Base-by-base conservation (phyloP, 2,113 vertebrate species). In the Penelope pileata region DNA sequence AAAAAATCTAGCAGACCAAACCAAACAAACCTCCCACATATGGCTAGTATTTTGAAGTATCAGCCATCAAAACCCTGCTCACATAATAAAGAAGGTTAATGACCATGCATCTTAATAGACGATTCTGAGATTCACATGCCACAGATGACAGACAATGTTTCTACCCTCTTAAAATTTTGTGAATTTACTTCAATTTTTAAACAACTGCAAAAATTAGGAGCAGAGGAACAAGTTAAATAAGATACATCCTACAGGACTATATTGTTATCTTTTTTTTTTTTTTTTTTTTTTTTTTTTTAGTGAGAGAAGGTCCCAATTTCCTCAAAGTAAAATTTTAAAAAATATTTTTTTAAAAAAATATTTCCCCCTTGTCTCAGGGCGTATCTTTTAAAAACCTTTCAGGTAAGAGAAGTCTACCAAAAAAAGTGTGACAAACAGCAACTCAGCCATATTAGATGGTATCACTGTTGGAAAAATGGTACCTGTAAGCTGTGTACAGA, bases 131-230 rank as follows among this genome's bases (percentile, higher is more conserved):
- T n/a, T 23, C 42, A 26, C 29, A 70, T 56, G 26, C 16, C 32
- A 40, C 0, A 53, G 29, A 22, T 32, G 15, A 56, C 2, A 68
- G 23, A 72, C 18, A 58, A 72, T 13, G 18, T 0, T 1, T 4
- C 8, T 36, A 30, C 1, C 6, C 42, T 54, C 32, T 29, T 38
- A 34, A 40, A 26, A 36, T 30, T 40, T 38, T 36, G 29, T 54
- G 45, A 74, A 62, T 22, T 73, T 17, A 83, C 8, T 50, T 4
- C 3, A 36, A 43, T 34, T 67, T 50, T 69, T 56, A 12, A n/a
- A 69, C 0, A 0, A 16, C 50, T 64, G n/a, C 19, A 58, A 58
- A 75, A 69, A 58, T 21, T 11, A 47, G 8, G 32, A 69, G 45
- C 9, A 40, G 16, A 73, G 38, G 7, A 54, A 16, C 10, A 66